phyloP scores from a whole-genome alignment of 2,113 vertebrate genomes.

The Coryphaenoides rupestris region DNA sequence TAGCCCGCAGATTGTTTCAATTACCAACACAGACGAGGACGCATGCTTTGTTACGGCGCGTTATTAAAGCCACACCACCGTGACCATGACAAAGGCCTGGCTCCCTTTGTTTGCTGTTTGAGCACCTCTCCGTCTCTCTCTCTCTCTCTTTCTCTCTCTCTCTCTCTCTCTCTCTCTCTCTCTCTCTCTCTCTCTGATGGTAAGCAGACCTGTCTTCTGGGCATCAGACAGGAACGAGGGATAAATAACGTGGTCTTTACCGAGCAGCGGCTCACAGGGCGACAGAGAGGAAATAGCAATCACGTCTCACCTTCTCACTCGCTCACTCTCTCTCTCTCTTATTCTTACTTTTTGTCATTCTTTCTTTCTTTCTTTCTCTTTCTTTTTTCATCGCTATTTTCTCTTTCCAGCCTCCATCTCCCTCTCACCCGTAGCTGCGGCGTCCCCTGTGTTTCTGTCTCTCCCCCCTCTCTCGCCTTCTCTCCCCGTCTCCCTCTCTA shows the following conservation, averaged over 20 bases:
- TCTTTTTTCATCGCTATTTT: background rate
- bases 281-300: slow-evolving; percentile 42
- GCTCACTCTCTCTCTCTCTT: background rate
- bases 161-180: too few species aligned
- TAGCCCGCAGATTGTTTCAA: slow-evolving; percentile 36
- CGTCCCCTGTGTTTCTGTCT: background rate
- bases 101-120: slow-evolving; percentile 41
- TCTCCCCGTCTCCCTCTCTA: too few species aligned
- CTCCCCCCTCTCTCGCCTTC: slow-evolving; percentile 14
- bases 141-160: too few species aligned
- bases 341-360: background rate
- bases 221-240: slow-evolving; percentile 52
- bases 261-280: slow-evolving; percentile 34
- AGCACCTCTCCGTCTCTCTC: background rate
- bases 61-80: slow-evolving; percentile 50
- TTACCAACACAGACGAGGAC: slow-evolving; percentile 31
- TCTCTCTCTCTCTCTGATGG: slow-evolving; percentile 31
- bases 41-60: slow-evolving; percentile 44
- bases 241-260: slow-evolving; percentile 56
- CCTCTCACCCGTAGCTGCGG: too few species aligned
- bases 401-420: too few species aligned
- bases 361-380: too few species aligned
- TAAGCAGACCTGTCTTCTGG: slow-evolving; percentile 36
- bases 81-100: slow-evolving; percentile 47
- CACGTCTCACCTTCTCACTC: background rate